These are phyloP conservation scores for Orthosia cruda DNA, from an alignment of 2,888 invertebrate genomes.

Conservation along the genomic window DNA sequence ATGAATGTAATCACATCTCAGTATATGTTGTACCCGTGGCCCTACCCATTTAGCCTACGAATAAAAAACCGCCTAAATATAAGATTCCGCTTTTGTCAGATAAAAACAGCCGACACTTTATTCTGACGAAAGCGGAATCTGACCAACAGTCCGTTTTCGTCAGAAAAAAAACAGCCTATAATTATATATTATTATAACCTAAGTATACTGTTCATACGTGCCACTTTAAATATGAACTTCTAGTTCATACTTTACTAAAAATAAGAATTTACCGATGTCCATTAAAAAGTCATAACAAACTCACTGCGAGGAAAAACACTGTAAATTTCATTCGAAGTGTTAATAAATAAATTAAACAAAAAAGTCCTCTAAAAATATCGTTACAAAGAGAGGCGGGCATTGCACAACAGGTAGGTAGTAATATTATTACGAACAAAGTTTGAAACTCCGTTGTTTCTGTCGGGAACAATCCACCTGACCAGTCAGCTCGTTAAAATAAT, in stretches of 20 bases:
- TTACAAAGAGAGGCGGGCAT: background rate
- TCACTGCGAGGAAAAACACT: background rate
- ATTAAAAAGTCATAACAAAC: background rate
- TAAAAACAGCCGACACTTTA: too few species aligned
- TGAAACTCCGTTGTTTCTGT: constrained; percentile 15
- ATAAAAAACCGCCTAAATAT: too few species aligned
- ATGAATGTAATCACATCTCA: too few species aligned
- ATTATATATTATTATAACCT: too few species aligned
- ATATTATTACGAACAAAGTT: constrained; percentile 42
- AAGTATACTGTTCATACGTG: too few species aligned
- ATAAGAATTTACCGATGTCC: background rate
- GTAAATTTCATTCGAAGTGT: constrained; percentile 6
- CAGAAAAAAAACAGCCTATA: too few species aligned
- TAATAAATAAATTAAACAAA: background rate
- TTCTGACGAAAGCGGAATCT: too few species aligned
- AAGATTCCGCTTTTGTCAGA: too few species aligned
- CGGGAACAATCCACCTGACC: constrained; percentile 27
- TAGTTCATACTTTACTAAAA: background rate
- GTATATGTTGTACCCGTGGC: too few species aligned
- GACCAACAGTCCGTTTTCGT: too few species aligned
- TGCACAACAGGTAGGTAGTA: constrained; percentile 25
- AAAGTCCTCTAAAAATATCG: constrained; percentile 6
- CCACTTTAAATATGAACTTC: background rate
- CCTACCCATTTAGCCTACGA: too few species aligned
- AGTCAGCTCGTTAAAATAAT: constrained; percentile 26